Evolutionary conservation across 2,797 vertebrate species (phyloP), one percentile per base, ranked within the genome.

Genomic region (Synanceia verrucosa): DNA sequence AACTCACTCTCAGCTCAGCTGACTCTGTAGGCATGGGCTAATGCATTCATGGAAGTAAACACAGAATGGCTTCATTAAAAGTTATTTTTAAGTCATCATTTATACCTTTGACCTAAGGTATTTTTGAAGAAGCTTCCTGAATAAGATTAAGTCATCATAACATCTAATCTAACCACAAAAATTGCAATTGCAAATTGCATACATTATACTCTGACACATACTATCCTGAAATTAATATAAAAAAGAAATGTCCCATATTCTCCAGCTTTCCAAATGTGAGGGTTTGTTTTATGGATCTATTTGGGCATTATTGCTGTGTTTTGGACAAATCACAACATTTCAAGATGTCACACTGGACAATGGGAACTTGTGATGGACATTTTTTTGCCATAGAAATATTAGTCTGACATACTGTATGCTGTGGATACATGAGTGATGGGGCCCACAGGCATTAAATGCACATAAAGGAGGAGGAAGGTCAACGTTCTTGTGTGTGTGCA

Each of bases 401-500:
- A 44, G 19, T 21, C 3, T 9, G 18, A 59, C 41, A 67, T 3
- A 43, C 12, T 44, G 46, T 12, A 47, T 16, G 60, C 18, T 43
- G 11, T 31, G 9, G 43, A 68, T 46, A 19, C 56, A 58, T 43
- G 18, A 19, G 31, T 59, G 31, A 62, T 55, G 63, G 76, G 28
- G 64, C 37, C 33, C 57, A 37, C 19, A 12, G 28, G 41, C n/a
- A 56, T 46, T 43, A n/a, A 53, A 50, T 41, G n/a, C 28, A 59
- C 37, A 56, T 58, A 16, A 16, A 69, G 23, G 3, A 37, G 24
- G 18, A 50, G 29, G 26, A 1, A 52, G 9, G 31, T 66, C 23
- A 36, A 2, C 33, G 28, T 41, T 55, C 12, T 33, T 23, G 39
- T 65, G 60, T 11, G 73, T 68, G 33, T 29, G 29, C 16, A 62